Base-by-base conservation (phyloP, 2,888 invertebrate species). In the Zygothrica quintamaculata region DNA sequence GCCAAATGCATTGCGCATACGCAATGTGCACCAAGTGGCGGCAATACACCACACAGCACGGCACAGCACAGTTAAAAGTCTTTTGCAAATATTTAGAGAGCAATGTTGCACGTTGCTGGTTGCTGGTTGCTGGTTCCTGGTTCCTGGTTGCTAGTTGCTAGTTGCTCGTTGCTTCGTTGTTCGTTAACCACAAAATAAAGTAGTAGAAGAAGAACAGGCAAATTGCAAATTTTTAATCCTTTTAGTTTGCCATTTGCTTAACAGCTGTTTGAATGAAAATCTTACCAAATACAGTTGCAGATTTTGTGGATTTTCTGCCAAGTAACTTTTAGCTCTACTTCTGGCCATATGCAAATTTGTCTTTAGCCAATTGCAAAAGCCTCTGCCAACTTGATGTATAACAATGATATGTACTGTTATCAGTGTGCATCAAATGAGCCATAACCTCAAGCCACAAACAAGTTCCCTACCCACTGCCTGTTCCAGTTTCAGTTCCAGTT, bases 151-250 rank as follows among this genome's bases (percentile, higher is more conserved):
- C n/a, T n/a, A n/a, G n/a, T n/a, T n/a, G n/a, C n/a, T n/a, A n/a
- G n/a, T n/a, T n/a, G n/a, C n/a, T n/a, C n/a, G n/a, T n/a, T n/a
- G 18, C 18, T 22, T 22, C 18, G 18, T 5, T 22, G 18, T 22
- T 2, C 18, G n/a, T n/a, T n/a, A n/a, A n/a, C 42, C 43, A 44
- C 51, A n/a, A 37, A 53, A 47, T 46, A n/a, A n/a, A n/a, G n/a
- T n/a, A n/a, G n/a, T n/a, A n/a, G n/a, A n/a, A n/a, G n/a, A n/a
- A n/a, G n/a, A n/a, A n/a, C n/a, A n/a, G n/a, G n/a, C 43, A 51
- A 71, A 69, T 65, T 65, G 66, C 46, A 65, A 22, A 77, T 69
- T 66, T n/a, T 62, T 72, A 79, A 79, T 79, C 77, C 74, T 69
- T 74, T 76, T 70, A 67, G 56, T 56, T 22, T 64, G 46, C 51